Conservation (phyloP, 2,797 vertebrate species). For the Psittacula echo region DNA sequence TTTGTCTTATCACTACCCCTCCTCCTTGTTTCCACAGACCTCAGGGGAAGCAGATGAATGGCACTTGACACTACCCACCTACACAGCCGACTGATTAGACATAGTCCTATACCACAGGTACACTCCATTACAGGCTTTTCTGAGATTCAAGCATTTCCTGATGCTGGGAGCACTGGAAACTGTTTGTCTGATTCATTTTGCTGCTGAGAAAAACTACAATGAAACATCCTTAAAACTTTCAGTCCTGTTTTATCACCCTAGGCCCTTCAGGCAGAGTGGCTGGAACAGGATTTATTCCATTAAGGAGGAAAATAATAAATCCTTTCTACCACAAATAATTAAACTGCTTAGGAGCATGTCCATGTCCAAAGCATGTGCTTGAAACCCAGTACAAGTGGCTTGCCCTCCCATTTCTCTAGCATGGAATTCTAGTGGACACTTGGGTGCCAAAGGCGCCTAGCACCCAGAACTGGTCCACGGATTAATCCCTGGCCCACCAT, state of each 20-base stretch:
- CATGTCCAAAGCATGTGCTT: rapidly evolving
- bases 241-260: not conserved
- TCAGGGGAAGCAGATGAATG: constrained; percentile 78
- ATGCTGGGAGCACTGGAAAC: constrained; percentile 34
- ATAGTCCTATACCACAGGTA: constrained; percentile 71
- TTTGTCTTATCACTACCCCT: constrained; percentile 73
- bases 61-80: constrained; percentile 79
- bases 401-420: rapidly evolving
- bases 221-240: constrained; percentile 29
- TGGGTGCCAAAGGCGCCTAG: not conserved
- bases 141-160: constrained; percentile 59
- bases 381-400: rapidly evolving
- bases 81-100: constrained; percentile 78
- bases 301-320: not conserved
- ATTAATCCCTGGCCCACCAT: not conserved
- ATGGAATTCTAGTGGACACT: rapidly evolving
- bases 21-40: constrained; percentile 75
- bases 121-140: constrained; percentile 72
- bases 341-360: not conserved
- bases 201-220: constrained; percentile 15
- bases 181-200: constrained; percentile 51
- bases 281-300: not conserved
- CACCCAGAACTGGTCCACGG: not conserved
- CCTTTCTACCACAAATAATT: not conserved
- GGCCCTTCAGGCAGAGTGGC: not conserved